Conservation (phyloP, 2,113 vertebrate genomes). For the Siniperca knerii region DNA sequence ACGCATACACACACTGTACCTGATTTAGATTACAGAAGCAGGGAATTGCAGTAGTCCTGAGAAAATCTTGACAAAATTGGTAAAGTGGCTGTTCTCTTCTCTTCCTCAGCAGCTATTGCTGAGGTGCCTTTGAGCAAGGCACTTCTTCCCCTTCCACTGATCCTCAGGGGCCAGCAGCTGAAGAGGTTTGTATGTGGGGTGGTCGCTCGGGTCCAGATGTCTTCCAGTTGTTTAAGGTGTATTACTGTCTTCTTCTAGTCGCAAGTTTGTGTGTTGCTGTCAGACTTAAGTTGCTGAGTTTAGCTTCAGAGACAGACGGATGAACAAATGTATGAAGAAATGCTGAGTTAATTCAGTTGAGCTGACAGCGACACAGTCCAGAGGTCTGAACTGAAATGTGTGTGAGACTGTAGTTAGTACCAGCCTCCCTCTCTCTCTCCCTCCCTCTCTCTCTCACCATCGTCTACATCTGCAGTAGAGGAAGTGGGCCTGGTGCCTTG, state of each 20-base stretch:
- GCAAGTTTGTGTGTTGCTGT: not conserved
- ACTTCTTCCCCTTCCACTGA: not conserved
- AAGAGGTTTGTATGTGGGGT: not conserved
- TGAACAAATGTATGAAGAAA: not conserved
- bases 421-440: slow-evolving; percentile 9
- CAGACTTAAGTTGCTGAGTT: not conserved
- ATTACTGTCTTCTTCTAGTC: not conserved
- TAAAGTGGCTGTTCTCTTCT: not conserved
- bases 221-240: not conserved
- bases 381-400: slow-evolving; percentile 37
- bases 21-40: slow-evolving; percentile 7
- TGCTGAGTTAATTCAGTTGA: not conserved
- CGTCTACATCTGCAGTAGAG: slow-evolving; percentile 67
- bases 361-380: not conserved
- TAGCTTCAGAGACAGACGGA: not conserved
- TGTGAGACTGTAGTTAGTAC: slow-evolving; percentile 49
- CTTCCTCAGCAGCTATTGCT: slow-evolving; percentile 21
- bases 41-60: accelerated
- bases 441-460: slow-evolving; percentile 19
- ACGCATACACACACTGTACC: slow-evolving; percentile 35
- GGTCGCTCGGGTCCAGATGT: not conserved
- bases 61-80: not conserved
- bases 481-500: slow-evolving; percentile 73
- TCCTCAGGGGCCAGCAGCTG: not conserved
- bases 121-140: slow-evolving; percentile 42